phyloP scores from a whole-genome alignment of 1,140 invertebrate species.

The Leptinotarsa lineolata region DNA sequence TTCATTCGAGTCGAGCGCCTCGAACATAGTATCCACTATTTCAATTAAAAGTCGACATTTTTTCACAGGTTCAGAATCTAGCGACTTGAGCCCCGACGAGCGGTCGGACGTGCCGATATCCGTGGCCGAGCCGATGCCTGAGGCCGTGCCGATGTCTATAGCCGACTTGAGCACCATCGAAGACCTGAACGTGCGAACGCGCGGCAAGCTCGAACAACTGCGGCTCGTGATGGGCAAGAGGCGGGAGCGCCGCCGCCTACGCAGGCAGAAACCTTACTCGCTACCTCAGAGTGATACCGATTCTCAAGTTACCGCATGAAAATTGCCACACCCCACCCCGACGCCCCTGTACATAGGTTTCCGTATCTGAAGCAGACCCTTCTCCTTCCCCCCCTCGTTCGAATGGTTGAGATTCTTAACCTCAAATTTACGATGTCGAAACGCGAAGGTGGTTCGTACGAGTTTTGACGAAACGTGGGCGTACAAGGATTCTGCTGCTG shows the following conservation, averaged over 20 bases:
- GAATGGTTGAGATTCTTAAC: not conserved
- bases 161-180: constrained; percentile 12
- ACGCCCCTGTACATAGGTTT: constrained; percentile 28
- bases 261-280: constrained; percentile 78
- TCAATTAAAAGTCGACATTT: too few relatives aligned
- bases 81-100: too few relatives aligned
- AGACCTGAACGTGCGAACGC: constrained; percentile 61
- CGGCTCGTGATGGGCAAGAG: constrained; percentile 87
- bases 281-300: constrained; percentile 54
- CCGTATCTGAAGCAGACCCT: not conserved
- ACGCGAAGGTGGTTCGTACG: too few relatives aligned
- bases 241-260: constrained; percentile 76
- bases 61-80: too few relatives aligned
- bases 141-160: too few relatives aligned
- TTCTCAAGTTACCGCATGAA: constrained; percentile 51
- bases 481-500: too few relatives aligned
- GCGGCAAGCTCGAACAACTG: constrained; percentile 83
- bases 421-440: not conserved
- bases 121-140: constrained; percentile 37
- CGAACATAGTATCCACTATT: too few relatives aligned
- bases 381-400: not conserved
- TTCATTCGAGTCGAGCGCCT: too few relatives aligned
- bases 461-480: too few relatives aligned
- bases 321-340: not conserved
- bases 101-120: too few relatives aligned